These are phyloP conservation scores for Atta texana DNA, from an alignment of 1,140 invertebrate genomes.

Conservation along the genomic window DNA sequence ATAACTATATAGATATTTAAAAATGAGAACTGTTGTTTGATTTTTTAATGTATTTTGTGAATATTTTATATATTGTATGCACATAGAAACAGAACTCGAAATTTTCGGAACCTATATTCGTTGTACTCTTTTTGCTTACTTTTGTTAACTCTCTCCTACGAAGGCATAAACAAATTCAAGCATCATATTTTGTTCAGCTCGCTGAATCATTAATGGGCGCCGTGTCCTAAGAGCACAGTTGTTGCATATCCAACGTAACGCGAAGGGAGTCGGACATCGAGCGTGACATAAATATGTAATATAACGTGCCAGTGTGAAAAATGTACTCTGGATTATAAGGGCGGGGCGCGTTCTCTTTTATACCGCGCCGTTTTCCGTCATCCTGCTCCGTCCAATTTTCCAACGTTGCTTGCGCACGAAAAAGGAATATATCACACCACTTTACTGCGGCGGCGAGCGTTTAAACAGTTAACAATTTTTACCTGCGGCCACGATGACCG, in stretches of 20 bases:
- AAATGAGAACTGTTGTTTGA: background rate
- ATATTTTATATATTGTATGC: background rate
- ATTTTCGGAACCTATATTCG: constrained; percentile 25
- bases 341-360: constrained; percentile 40
- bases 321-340: constrained; percentile 73
- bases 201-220: constrained; percentile 75
- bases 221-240: constrained; percentile 69
- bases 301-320: constrained; percentile 73
- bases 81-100: background rate
- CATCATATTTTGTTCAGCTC: constrained; percentile 70
- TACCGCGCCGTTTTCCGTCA: constrained; percentile 32
- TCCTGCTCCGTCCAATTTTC: constrained; percentile 36
- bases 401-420: constrained; percentile 42
- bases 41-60: constrained; percentile 1
- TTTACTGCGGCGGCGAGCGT: constrained; percentile 10
- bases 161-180: constrained; percentile 68
- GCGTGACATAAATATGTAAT: constrained; percentile 76
- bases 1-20: background rate
- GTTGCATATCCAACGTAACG: constrained; percentile 72
- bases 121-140: background rate
- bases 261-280: constrained; percentile 71
- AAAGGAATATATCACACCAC: constrained; percentile 39
- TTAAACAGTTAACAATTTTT: constrained; percentile 52
- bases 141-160: background rate
- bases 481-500: constrained; percentile 6